phyloP scores from a whole-genome alignment of 2,888 invertebrate genomes.

The Diploptera punctata region DNA sequence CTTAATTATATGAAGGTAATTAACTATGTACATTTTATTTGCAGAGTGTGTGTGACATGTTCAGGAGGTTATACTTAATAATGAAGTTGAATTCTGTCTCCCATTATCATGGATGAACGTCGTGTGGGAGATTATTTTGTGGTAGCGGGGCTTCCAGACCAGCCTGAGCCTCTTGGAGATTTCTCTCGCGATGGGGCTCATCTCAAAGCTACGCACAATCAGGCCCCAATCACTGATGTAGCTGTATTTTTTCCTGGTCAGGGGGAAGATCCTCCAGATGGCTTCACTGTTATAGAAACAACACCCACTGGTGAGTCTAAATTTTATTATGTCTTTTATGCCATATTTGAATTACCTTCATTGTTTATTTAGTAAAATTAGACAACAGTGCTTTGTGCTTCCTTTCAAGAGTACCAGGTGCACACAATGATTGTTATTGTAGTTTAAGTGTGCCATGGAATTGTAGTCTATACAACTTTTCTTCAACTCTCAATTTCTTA shows the following conservation, averaged over 20 bases:
- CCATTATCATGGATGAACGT: constrained; percentile 74
- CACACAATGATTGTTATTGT: too few relatives aligned
- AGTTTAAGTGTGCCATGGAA: too few relatives aligned
- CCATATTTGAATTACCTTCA: too few relatives aligned
- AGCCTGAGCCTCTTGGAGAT: constrained; percentile 78
- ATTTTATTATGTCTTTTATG: too few relatives aligned
- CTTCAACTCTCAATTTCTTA: too few relatives aligned
- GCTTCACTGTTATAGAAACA: constrained; percentile 72
- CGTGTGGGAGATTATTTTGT: constrained; percentile 98
- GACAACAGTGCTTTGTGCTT: too few relatives aligned
- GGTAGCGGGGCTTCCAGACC: constrained; percentile 91
- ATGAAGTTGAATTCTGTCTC: not conserved
- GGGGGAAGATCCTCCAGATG: constrained; percentile 84
- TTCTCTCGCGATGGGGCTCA: constrained; percentile 76
- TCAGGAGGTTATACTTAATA: not conserved
- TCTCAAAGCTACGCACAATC: constrained; percentile 79
- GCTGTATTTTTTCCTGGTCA: constrained; percentile 88
- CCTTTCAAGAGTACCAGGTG: too few relatives aligned
- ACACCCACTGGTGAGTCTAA: constrained; percentile 78
- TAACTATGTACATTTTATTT: constrained; percentile 1
- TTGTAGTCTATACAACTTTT: too few relatives aligned
- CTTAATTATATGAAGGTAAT: too few relatives aligned
- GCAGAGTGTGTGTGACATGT: not conserved
- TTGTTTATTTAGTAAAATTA: too few relatives aligned
- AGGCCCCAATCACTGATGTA: constrained; percentile 96